Percentiles rank a stretch among this genome's conserved stretches.
These are phyloP conservation scores for Narcine bancroftii DNA, from an alignment of 2,113 vertebrate genomes.

Conservation along the genomic window DNA sequence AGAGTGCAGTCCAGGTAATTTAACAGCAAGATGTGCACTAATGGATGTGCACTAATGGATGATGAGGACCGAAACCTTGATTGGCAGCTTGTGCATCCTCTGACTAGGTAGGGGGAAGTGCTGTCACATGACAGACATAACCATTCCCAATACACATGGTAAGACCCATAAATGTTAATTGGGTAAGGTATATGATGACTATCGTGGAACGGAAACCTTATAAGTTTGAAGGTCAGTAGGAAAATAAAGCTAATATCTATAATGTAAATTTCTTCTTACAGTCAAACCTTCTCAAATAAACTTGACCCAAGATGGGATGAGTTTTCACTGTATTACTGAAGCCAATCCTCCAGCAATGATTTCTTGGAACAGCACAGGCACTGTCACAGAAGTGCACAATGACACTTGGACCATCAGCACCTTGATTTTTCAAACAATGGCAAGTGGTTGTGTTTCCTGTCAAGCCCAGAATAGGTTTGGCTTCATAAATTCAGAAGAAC, in stretches of 20 bases:
- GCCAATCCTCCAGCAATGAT: slow-evolving; percentile 1
- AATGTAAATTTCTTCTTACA: neutral
- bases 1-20: too few relatives aligned
- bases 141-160: too few relatives aligned
- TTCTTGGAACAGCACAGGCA: neutral
- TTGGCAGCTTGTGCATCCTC: too few relatives aligned
- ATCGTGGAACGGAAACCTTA: neutral
- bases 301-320: neutral
- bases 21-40: too few relatives aligned
- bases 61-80: too few relatives aligned
- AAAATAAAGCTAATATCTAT: neutral
- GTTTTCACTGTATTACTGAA: neutral
- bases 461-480: slow-evolving; percentile 1
- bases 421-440: neutral
- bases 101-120: too few relatives aligned
- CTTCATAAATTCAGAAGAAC: neutral
- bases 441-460: slow-evolving; percentile 2
- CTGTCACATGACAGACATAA: too few relatives aligned
- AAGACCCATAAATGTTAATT: neutral
- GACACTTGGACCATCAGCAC: neutral
- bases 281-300: slow-evolving; percentile 13
- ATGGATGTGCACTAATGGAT: too few relatives aligned
- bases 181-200: neutral
- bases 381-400: neutral
- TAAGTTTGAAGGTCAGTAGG: neutral